Conservation (phyloP, 2,888 invertebrate species). For the Anoncus sp. region DNA sequence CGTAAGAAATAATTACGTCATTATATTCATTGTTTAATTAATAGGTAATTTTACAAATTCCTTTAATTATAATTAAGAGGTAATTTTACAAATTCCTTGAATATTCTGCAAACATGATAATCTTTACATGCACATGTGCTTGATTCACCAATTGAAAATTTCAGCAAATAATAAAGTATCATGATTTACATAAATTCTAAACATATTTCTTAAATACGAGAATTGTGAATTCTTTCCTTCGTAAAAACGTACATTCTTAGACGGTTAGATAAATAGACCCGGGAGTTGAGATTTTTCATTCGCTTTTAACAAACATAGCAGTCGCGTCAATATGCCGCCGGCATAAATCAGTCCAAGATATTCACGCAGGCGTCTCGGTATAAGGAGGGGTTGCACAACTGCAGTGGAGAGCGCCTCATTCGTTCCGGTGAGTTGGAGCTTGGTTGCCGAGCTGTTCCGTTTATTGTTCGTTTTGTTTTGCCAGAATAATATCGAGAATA, state of each 20-base stretch:
- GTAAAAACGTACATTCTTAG: constrained; percentile 5
- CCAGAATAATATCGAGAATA: constrained; percentile 53
- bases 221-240: not conserved
- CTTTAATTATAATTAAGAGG: too few relatives aligned
- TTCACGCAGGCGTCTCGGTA: constrained; percentile 37
- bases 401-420: constrained; percentile 36
- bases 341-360: constrained; percentile 53
- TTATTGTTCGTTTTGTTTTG: constrained; percentile 53
- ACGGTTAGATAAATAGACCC: constrained; percentile 2
- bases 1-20: too few relatives aligned
- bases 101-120: not conserved
- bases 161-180: not conserved
- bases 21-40: too few relatives aligned
- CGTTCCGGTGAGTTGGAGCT: constrained; percentile 46
- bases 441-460: constrained; percentile 33
- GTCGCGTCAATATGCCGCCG: constrained; percentile 49
- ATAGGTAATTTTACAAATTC: too few relatives aligned
- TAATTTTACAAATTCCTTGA: not conserved
- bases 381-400: constrained; percentile 39
- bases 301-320: constrained; percentile 41
- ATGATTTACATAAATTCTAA: not conserved
- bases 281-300: constrained; percentile 41
- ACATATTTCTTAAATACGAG: constrained; percentile 11
- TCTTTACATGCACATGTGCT: not conserved
- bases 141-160: not conserved